Evolutionary conservation across 2,797 vertebrate genomes (phyloP), one percentile per base, ranked within the genome.

Genomic region (Cephalopachus bancanus): DNA sequence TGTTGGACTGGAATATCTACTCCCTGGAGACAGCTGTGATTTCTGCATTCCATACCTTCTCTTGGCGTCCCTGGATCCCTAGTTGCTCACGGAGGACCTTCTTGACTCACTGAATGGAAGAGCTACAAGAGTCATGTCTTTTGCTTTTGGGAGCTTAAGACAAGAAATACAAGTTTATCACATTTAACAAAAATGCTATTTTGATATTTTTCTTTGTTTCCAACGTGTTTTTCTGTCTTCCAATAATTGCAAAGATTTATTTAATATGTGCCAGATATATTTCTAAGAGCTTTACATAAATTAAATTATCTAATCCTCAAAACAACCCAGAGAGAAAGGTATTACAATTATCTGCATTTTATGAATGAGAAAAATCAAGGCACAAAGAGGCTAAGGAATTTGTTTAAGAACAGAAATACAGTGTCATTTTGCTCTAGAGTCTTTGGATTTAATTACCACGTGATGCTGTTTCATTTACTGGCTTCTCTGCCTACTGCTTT

Each of bases 271-370:
- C 53, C 64, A 76, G 51, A 57, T 72, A 83, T 59, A 89, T 71
- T 76, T 83, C 64, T 76, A 94, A 89, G 49, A 94, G 26, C 17
- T 96, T 92, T 88, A 57, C 14, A 76, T 62, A 37, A 84, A 90
- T 67, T 81, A 65, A 72, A 76, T 37, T 19, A 83, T 22, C 53
- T 59, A 89, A 72, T 76, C 28, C 24, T 85, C 30, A 69, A 83
- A 95, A 80, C 15, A 76, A 91, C 20, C 15, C 10, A 51, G 55
- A 28, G 20, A 64, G 69, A 74, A 93, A 81, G 12, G 20, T 67
- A 37, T n/a, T 75, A 62, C 16, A 59, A 90, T 78, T 71, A 80
- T 22, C 12, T n/a, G 55, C 17, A 83, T 85, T 83, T 93, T 89
- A 89, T 93, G 76, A 81, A 72, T n/a, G 37, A 85, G 86, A 92